Percentiles rank a stretch among this genome's conserved stretches.
These are phyloP conservation scores for Indicator indicator DNA, from an alignment of 2,113 vertebrate genomes.

Conservation along the genomic window DNA sequence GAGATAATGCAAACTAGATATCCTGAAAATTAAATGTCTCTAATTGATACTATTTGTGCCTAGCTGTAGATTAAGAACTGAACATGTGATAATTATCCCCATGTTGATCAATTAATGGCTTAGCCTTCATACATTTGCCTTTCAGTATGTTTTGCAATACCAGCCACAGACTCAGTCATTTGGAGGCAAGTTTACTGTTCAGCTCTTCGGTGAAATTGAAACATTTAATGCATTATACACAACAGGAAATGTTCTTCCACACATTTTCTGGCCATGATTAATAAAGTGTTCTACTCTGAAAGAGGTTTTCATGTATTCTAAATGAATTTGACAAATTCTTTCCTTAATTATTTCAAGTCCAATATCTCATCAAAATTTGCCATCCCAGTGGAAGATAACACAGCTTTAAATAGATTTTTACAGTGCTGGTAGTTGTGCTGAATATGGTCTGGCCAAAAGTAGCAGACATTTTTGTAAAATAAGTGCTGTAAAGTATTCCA, in stretches of 20 bases:
- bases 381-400: neutral
- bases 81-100: neutral
- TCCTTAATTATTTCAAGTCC: neutral
- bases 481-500: neutral
- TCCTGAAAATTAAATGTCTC: neutral
- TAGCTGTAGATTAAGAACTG: neutral
- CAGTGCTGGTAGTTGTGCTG: neutral
- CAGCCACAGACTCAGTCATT: neutral
- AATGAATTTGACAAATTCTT: neutral
- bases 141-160: neutral
- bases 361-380: neutral
- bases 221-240: neutral
- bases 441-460: neutral
- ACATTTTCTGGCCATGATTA: neutral
- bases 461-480: neutral
- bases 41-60: neutral
- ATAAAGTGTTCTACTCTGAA: neutral
- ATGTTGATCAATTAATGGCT: neutral
- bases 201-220: neutral
- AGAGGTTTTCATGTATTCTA: constrained; percentile 5
- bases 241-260: neutral
- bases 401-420: neutral
- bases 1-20: neutral
- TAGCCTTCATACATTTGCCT: neutral
- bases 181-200: neutral